These are phyloP conservation scores for Sebastes fasciatus DNA, from an alignment of 2,113 vertebrate genomes.

Conservation along the genomic window DNA sequence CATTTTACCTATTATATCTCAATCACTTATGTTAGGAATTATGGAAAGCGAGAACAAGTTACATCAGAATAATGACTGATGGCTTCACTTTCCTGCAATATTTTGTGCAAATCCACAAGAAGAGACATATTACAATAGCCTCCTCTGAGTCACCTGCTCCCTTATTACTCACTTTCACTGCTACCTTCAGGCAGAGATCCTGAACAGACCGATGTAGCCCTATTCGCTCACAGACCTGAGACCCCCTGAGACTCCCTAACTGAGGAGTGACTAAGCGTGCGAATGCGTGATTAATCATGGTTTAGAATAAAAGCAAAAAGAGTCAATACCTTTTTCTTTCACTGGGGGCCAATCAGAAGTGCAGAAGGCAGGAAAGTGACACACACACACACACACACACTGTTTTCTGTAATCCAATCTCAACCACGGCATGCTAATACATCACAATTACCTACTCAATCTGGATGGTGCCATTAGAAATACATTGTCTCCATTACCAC, in stretches of 20 bases:
- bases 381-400: conserved; percentile 25
- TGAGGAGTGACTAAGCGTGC: conserved; percentile 50
- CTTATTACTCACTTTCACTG: background rate
- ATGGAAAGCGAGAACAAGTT: background rate
- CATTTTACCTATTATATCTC: background rate
- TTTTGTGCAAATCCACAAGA: background rate
- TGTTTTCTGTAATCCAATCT: conserved; percentile 74
- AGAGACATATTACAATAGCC: background rate
- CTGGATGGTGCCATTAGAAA: conserved; percentile 75
- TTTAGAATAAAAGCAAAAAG: conserved; percentile 60
- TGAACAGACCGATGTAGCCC: background rate
- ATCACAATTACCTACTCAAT: conserved; percentile 76
- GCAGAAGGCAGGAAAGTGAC: conserved; percentile 30
- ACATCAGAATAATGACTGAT: background rate
- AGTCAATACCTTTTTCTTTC: conserved; percentile 61
- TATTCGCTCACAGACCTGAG: background rate
- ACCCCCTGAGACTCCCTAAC: conserved; percentile 18
- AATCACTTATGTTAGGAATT: background rate
- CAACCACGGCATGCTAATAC: conserved; percentile 67
- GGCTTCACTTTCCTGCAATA: background rate
- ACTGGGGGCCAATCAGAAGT: conserved; percentile 51
- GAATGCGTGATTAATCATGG: conserved; percentile 61
- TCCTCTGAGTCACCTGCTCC: background rate
- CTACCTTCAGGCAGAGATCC: conserved; percentile 8
- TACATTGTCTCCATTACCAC: conserved; percentile 72